Base-by-base conservation (phyloP, 2,888 invertebrate genomes). In the Allacma fusca region DNA sequence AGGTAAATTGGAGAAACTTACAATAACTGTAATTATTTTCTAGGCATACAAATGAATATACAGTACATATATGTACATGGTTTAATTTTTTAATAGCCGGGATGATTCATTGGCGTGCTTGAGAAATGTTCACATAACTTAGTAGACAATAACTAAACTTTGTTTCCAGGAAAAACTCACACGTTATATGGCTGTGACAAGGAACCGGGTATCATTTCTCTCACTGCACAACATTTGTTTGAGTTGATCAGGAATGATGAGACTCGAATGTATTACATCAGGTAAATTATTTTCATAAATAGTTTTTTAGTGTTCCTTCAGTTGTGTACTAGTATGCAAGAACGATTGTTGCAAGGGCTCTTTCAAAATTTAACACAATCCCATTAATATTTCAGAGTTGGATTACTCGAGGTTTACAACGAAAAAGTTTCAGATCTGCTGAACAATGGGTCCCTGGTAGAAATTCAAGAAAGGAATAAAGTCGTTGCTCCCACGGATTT, bases 391-490 rank as follows among this genome's bases (percentile, higher is more conserved):
- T 40, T 85, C 85, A 92, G 95, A 85, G 92, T 94, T 34, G 93
- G 94, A 0, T 95, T 93, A 85, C 90, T 96, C 80, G 96, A 96
- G 87, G 94, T 96, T 68, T 95, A 96, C 86, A 95, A 95, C 87
- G 96, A 96, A 86, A 91, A 90, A 81, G 88, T 96, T 0, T 91
- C 89, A 79, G 96, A 96, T 86, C 88, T 96, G 9, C 87, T 96
- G 0, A 87, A 89, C 16, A 88, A 88, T 13, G 90, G 89, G 73
- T 90, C 91, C 81, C 85, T 76, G 0, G 79, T 81, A 23, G 78
- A 82, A 21, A 57, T 81, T 13, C 93, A 93, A 83, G 89, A 90
- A 23, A 80, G 87, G 50, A 88, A 89, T 80, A 92, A 92, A 0
- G 87, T 89, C 76, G 89, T 92, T 0, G 89, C 88, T 82, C 90